Base-by-base conservation (phyloP, 2,888 invertebrate genomes). In the Melieria picta region DNA sequence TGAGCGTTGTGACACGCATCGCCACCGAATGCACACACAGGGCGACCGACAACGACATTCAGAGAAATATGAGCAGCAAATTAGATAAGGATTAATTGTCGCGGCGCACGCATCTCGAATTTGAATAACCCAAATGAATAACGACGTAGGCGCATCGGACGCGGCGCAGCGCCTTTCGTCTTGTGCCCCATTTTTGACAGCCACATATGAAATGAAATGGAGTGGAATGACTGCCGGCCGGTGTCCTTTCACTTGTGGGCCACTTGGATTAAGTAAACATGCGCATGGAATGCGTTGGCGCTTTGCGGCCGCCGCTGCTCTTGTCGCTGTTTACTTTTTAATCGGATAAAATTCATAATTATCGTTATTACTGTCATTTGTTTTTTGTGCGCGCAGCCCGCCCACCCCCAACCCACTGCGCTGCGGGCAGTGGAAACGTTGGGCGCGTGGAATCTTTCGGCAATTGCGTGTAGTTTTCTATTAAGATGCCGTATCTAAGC, bases 271-370 rank as follows among this genome's bases (percentile, higher is more conserved):
- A 16, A 30, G 30, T 30, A 45, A 66, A 70, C 70, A 66, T 65
- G 13, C 30, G 50, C 45, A 55, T 66, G 73, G 76, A 73, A 76
- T 76, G 76, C 75, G 75, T 73, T 76, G 30, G 30, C 30, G 30
- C 16, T 16, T 16, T 9, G 10, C 10, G 42, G 58, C 63, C 57
- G 58, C 30, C 58, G 73, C 42, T 9, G 72, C 74, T 77, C 74
- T 65, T 76, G 72, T 74, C 71, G 73, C 65, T 69, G 74, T 75
- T 77, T 76, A 66, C 65, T 72, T 77, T 74, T 82, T 85, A 86
- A 85, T 85, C 85, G 86, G 85, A 86, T 85, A 85, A 84, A 84
- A 85, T 83, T 86, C 86, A 85, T 85, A 86, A 85, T 85, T 86
- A 86, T 85, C 80, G 86, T 85, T 86, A 85, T 86, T 85, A 86